Evolutionary conservation across 2,113 vertebrate species (phyloP), one percentile per base, ranked within the genome.

Genomic region (Lontra canadensis): DNA sequence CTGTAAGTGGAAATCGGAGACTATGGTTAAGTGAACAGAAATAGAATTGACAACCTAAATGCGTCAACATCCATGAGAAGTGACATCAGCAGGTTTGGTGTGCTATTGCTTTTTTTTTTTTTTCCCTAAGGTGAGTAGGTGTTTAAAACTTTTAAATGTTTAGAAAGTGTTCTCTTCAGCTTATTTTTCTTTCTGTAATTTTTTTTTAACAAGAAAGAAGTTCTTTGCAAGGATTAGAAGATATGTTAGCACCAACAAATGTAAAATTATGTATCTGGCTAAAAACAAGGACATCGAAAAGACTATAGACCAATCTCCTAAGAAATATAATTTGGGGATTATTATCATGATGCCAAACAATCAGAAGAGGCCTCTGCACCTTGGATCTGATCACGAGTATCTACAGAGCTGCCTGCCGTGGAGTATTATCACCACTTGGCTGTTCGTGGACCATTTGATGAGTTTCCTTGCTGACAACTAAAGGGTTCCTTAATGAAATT

Each of bases 21-120:
- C 92, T 94, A 88, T 96, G 92, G 84, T 97, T 96, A 97, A 97
- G 42, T 80, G 97, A 96, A 97, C 95, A 97, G 76, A 98, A 98
- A 97, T 96, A 97, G 96, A 97, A 97, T 87, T 95, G 94, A 96
- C 95, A 97, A 82, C n/a, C 88, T 71, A 94, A 97, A 94, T 95
- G 95, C 59, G 57, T 97, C 97, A 96, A 96, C 89, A 97, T 96
- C 44, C 81, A 69, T 59, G 83, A 83, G 96, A 91, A 97, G 39
- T 98, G 97, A 96, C 96, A 97, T 97, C 96, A 94, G 86, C 80
- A 95, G 79, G 52, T 90, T 94, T 67, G 34, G 71, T 96, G 61
- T 52, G 69, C 81, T 93, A 67, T 94, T 88, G 76, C 49, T 71
- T 94, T 92, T 89, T 52, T 74, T 76, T 93, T 82, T 94, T 73